Conservation (phyloP, 2,797 vertebrate genomes). For the Squalus acanthias region DNA sequence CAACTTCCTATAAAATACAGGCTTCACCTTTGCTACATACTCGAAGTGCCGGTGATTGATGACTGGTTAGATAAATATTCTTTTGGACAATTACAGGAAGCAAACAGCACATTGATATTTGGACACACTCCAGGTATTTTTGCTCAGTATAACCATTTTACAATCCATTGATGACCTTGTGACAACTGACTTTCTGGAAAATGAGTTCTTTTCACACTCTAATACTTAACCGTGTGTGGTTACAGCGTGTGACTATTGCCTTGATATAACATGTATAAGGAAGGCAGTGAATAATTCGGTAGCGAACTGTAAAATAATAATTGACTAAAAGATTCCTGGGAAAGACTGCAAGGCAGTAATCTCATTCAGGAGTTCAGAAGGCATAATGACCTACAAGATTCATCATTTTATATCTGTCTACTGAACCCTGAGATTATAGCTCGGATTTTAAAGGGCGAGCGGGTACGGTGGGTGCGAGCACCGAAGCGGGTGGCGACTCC, state of each 20-base stretch:
- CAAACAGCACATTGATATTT: background rate
- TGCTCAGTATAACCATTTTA: background rate
- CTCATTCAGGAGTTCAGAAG: background rate
- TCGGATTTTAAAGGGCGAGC: background rate
- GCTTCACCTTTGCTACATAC: background rate
- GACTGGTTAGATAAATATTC: background rate
- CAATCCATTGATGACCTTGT: slow-evolving; percentile 26
- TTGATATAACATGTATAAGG: no score
- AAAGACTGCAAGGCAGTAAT: background rate
- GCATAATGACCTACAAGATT: background rate
- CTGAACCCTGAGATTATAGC: background rate
- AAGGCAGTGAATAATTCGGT: background rate
- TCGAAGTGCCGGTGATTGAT: background rate
- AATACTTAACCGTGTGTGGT: background rate
- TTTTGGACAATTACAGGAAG: background rate
- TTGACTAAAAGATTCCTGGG: background rate
- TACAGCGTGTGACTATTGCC: background rate
- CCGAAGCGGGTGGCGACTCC: background rate
- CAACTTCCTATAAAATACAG: background rate
- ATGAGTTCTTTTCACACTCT: slow-evolving; percentile 1
- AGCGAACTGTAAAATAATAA: background rate
- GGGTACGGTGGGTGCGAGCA: background rate
- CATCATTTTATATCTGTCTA: background rate
- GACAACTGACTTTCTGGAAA: slow-evolving; percentile 2
- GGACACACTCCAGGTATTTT: background rate